A percentile compares a stretch with the other conserved stretches of the same genome.
Conservation (phyloP, 1,140 invertebrate species). For the Cydia splendana region DNA sequence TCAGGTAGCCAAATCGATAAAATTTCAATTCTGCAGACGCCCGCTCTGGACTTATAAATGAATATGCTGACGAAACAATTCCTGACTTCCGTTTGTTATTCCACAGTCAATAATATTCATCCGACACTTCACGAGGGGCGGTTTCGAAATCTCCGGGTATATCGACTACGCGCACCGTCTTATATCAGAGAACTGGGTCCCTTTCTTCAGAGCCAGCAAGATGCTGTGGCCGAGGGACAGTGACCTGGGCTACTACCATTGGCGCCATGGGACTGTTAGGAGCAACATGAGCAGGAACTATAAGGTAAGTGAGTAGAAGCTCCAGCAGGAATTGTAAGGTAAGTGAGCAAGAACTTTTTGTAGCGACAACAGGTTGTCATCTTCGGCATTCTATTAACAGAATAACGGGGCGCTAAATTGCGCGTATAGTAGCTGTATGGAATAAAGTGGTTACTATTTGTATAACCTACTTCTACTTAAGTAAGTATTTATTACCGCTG, state of each 20-base stretch:
- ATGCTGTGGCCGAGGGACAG: constrained; percentile 82
- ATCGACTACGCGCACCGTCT: constrained; percentile 88
- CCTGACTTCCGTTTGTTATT: constrained; percentile 27
- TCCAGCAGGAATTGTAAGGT: constrained; percentile 46
- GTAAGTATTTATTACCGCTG: too few relatives aligned
- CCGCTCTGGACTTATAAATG: too few relatives aligned
- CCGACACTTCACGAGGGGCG: constrained; percentile 81
- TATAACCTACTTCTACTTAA: too few relatives aligned
- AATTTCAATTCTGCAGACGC: too few relatives aligned
- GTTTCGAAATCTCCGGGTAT: constrained; percentile 88
- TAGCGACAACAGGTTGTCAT: not conserved
- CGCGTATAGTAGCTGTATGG: too few relatives aligned
- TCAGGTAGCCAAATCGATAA: too few relatives aligned
- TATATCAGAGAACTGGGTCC: constrained; percentile 85
- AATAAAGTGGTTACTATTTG: too few relatives aligned
- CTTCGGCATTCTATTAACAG: too few relatives aligned
- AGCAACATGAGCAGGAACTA: constrained; percentile 86
- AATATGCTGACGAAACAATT: not conserved
- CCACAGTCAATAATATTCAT: constrained; percentile 87
- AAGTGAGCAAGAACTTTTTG: not conserved
- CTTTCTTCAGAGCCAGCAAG: constrained; percentile 84
- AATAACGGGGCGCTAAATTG: too few relatives aligned
- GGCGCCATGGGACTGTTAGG: constrained; percentile 83
- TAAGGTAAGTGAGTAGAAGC: constrained; percentile 44
- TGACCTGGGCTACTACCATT: constrained; percentile 88